Conservation (phyloP, 2,797 vertebrate genomes). For the Chiroxiphia lanceolata region DNA sequence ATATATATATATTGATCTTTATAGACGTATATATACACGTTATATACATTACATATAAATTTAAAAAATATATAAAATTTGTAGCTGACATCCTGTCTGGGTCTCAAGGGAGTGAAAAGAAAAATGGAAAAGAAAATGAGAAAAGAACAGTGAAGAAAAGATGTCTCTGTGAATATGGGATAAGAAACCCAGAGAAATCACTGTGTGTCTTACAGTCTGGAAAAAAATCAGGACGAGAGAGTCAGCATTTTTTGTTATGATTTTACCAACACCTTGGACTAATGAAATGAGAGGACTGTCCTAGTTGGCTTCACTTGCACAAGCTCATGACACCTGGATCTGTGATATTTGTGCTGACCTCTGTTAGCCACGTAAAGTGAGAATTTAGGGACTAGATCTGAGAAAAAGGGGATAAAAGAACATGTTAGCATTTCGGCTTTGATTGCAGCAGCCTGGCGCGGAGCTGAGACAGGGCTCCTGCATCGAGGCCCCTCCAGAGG, state of each 20-base stretch:
- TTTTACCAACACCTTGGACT: neutral
- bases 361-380: neutral
- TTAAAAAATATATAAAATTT: neutral
- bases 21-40: neutral
- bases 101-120: neutral
- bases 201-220: neutral
- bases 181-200: neutral
- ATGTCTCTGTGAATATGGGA: neutral
- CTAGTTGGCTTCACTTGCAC: neutral
- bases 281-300: neutral
- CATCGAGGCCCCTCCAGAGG: neutral
- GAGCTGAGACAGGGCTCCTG: neutral
- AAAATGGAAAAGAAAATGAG: neutral
- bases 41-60: neutral
- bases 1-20: neutral
- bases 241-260: neutral
- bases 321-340: conserved; percentile 43
- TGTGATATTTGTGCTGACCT: neutral
- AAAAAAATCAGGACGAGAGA: neutral
- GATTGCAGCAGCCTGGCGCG: neutral
- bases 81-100: neutral
- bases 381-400: conserved; percentile 47
- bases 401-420: neutral
- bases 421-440: neutral
- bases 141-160: neutral